Base-by-base conservation (phyloP, 2,113 vertebrate species). In the Marmota flaviventris region DNA sequence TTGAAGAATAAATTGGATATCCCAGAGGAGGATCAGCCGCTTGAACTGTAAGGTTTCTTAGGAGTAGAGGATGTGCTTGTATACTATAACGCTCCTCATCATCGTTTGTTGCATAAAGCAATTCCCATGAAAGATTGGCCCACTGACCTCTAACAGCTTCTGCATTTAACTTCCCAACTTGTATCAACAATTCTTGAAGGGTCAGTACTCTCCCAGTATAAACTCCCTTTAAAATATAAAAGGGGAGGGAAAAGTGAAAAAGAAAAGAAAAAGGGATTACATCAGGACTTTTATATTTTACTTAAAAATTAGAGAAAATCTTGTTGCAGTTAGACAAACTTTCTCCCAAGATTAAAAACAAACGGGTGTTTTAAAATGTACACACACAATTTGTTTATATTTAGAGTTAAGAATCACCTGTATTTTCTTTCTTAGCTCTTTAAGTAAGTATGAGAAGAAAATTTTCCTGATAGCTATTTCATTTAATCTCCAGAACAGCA, bases 41-140 rank as follows among this genome's bases (percentile, higher is more conserved):
- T 97, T 99, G 99, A 84, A 99, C 99, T 0, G 99, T 99, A 29
- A 99, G 98, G 98, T 99, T 99, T 63, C 99, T 99, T 92, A 99
- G 98, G 73, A 99, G 99, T 0, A 99, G 98, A 0, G 99, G 99
- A 91, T 99, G 99, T 12, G 99, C 99, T 98, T 99, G 99, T 98
- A 99, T 99, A 95, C 99, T 99, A 98, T 99, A 99, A 25, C 99
- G 99, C 91, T 99, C 99, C 88, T 99, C 99, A 1, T 99, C 99
- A 0, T 99, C 99, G 0, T 99, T 99, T 2, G 99, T 99, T 29
- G 99, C 99, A 0, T 99, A 99, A 8, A 99, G 98, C 89, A 99
- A 98, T 98, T 99, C 99, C 99, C 99, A 99, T 9, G 99, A 99
- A n/a, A 99, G 99, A 95, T 99, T 99, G 58, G 99, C 99, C 99